Conservation (phyloP, 2,888 invertebrate species). For the Cylindroiulus punctatus region DNA sequence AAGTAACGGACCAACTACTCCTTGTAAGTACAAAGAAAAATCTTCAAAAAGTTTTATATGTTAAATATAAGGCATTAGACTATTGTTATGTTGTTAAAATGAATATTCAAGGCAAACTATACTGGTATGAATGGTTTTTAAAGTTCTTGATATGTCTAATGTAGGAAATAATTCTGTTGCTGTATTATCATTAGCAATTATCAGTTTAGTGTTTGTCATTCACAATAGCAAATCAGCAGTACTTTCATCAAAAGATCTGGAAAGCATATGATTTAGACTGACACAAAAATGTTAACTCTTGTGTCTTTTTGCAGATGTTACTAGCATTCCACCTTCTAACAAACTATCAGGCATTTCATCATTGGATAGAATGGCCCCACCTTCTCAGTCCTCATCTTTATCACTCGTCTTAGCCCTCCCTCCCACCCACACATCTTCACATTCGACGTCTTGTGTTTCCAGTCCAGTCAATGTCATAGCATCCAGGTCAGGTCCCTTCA, state of each 20-base stretch:
- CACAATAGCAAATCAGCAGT: too few relatives aligned
- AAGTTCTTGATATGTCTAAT: too few relatives aligned
- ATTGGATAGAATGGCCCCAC: slow-evolving; percentile 48
- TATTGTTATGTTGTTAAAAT: neutral
- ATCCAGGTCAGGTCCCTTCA: slow-evolving; percentile 56
- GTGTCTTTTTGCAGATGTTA: slow-evolving; percentile 35
- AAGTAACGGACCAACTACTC: slow-evolving; percentile 54
- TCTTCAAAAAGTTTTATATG: neutral
- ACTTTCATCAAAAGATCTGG: neutral
- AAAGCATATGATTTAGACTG: neutral
- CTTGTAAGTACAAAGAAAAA: slow-evolving; percentile 49
- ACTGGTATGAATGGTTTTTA: too few relatives aligned
- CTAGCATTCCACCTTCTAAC: slow-evolving; percentile 54
- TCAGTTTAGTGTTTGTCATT: too few relatives aligned
- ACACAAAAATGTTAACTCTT: neutral
- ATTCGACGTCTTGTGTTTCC: slow-evolving; percentile 50
- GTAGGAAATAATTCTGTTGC: too few relatives aligned
- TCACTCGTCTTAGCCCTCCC: slow-evolving; percentile 55
- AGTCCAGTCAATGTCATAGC: slow-evolving; percentile 56
- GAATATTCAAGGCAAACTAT: too few relatives aligned
- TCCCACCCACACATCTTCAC: slow-evolving; percentile 54
- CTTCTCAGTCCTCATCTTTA: slow-evolving; percentile 53
- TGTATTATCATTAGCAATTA: too few relatives aligned
- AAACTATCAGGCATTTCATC: slow-evolving; percentile 50
- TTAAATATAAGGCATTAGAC: too few relatives aligned